Percentiles rank a stretch among this genome's conserved stretches.
These are phyloP conservation scores for Nephrotoma flavescens DNA, from an alignment of 2,888 invertebrate genomes.

Conservation along the genomic window DNA sequence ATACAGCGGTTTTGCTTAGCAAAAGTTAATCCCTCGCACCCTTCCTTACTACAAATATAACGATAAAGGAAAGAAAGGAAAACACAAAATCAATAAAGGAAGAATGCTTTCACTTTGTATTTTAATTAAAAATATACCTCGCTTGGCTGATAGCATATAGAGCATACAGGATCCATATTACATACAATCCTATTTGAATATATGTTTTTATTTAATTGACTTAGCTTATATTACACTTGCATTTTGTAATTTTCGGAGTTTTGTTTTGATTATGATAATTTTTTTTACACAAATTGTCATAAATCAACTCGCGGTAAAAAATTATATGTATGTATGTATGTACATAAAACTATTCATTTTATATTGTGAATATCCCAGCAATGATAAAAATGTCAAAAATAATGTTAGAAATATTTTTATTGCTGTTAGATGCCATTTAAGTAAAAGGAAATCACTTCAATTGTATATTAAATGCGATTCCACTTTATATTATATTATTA, in stretches of 20 bases:
- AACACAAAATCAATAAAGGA: conserved; percentile 2
- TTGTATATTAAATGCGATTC: neutral
- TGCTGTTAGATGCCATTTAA: neutral
- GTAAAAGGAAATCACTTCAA: neutral
- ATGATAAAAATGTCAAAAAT: neutral
- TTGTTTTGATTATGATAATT: neutral
- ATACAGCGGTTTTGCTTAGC: neutral
- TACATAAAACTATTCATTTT: neutral
- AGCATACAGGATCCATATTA: conserved; percentile 30
- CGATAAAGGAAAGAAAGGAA: neutral
- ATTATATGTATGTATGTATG: neutral
- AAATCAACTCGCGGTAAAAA: neutral
- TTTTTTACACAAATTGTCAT: neutral
- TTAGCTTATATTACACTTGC: neutral
- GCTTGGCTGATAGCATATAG: conserved; percentile 32
- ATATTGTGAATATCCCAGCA: neutral
- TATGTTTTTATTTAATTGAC: neutral
- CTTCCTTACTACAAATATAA: conserved; percentile 9
- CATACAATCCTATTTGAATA: neutral
- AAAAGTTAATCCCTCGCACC: conserved; percentile 6
- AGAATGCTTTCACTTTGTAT: conserved; percentile 2
- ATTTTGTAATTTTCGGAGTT: neutral
- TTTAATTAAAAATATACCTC: conserved; percentile 17
- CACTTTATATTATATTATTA: neutral
- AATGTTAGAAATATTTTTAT: neutral